A percentile compares a stretch with the other conserved stretches of the same genome.
phyloP scores from a whole-genome alignment of 1,140 invertebrate genomes.

The Atopsyche davidsoni region DNA sequence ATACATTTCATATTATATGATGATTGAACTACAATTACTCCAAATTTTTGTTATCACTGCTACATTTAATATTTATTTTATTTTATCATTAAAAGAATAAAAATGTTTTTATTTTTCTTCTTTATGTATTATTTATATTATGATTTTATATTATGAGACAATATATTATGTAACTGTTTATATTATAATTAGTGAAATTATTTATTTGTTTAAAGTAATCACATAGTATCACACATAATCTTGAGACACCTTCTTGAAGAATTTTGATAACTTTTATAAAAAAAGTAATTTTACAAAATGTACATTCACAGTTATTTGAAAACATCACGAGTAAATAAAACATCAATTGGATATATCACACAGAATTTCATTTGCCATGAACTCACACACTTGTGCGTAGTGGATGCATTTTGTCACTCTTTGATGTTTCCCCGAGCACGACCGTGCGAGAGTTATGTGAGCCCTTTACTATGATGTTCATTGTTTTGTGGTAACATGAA shows the following conservation, averaged over 20 bases:
- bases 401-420: no score
- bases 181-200: not conserved
- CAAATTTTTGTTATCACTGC: constrained; percentile 13
- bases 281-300: constrained; percentile 4
- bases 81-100: constrained; percentile 15
- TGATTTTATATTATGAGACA: no score
- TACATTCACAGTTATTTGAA: no score
- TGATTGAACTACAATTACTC: constrained; percentile 11
- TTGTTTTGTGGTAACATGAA: no score
- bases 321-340: constrained; percentile 1
- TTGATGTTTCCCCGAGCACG: no score
- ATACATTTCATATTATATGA: constrained; percentile 22
- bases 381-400: no score
- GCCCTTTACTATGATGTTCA: no score
- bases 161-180: constrained; percentile 22
- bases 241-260: no score
- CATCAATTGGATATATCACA: constrained; percentile 1
- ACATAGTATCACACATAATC: no score
- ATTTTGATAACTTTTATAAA: not conserved
- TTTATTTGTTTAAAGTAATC: no score
- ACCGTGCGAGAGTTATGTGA: no score
- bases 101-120: constrained; percentile 18
- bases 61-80: constrained; percentile 12
- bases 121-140: constrained; percentile 17
- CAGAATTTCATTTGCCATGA: constrained; percentile 3